Evolutionary conservation across 1,140 invertebrate species (phyloP), one percentile per base, ranked within the genome.

Genomic region (Forficula auricularia): DNA sequence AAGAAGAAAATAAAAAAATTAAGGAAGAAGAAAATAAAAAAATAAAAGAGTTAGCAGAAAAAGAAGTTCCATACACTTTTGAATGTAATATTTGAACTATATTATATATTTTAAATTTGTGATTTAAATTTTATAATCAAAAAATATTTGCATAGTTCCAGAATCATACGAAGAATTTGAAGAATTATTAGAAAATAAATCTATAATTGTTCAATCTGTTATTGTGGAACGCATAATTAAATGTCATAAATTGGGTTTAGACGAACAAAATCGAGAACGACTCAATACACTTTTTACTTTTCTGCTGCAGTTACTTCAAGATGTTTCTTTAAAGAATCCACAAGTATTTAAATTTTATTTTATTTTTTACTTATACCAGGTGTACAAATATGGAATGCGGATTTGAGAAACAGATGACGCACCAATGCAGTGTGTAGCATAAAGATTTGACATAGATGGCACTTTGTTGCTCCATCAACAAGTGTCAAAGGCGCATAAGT

Each of bases 201-300:
- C 64, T 27, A 59, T 68, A 7, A 58, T 70, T 4, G 69, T 82
- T 48, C 77, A 84, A 48, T 60, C 68, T 2, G 65, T 73, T 6
- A 76, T 89, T 8, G 51, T 92, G 38, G 76, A 86, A 49, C 71
- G 85, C 52, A 75, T 92, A 49, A 78, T 90, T 34, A 87, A 87
- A 63, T 82, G 75, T 50, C 82, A 86, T 63, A 78, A 90, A 59
- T 78, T 77, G 27, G 79, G 78, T 54, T 57, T 88, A 35, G 69
- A 70, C 14, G 71, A 73, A 48, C 72, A 69, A 10, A 89, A 90
- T 53, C 84, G 82, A 57, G 71, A 77, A 36, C 76, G 80, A 55
- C 63, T 90, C 19, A 71, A 73, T 20, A 67, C 69, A 50, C 57
- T 89, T 8, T 86, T 78, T 57, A 68, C 67, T 0, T 77, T 79